Evolutionary conservation across 1,140 invertebrate genomes (phyloP).

Genomic region (Neotoxoptera formosana): DNA sequence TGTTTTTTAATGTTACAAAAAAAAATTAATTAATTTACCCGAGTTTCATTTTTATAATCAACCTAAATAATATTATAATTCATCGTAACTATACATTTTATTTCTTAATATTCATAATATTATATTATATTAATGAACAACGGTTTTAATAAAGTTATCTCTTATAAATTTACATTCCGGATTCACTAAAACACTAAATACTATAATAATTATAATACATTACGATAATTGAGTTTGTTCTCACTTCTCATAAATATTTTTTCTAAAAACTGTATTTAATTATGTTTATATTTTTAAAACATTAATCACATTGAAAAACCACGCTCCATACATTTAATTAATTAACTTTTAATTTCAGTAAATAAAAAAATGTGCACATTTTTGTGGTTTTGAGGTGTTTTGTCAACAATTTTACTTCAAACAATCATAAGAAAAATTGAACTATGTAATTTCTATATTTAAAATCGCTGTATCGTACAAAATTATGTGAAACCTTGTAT

Average conservation of each 20-base stretch:
- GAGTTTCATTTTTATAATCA: background rate
- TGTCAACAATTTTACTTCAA: no score
- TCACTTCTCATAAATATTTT: background rate
- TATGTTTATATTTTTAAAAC: no score
- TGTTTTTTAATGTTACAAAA: background rate
- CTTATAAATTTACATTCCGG: background rate
- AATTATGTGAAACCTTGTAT: no score
- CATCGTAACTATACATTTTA: background rate
- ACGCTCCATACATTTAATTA: no score
- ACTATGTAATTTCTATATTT: no score
- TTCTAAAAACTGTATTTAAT: no score
- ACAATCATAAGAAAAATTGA: no score
- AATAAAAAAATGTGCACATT: no score
- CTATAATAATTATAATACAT: background rate
- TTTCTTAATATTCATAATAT: background rate
- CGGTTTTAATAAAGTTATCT: background rate
- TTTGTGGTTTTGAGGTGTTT: no score
- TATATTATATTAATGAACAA: background rate
- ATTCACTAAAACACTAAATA: background rate
- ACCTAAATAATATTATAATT: background rate
- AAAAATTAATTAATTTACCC: background rate
- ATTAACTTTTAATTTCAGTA: no score
- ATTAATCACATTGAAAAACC: no score
- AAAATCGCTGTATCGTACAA: no score
- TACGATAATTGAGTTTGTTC: background rate